Conservation (phyloP, 2,113 vertebrate species). For the Hymenochirus boettgeri region DNA sequence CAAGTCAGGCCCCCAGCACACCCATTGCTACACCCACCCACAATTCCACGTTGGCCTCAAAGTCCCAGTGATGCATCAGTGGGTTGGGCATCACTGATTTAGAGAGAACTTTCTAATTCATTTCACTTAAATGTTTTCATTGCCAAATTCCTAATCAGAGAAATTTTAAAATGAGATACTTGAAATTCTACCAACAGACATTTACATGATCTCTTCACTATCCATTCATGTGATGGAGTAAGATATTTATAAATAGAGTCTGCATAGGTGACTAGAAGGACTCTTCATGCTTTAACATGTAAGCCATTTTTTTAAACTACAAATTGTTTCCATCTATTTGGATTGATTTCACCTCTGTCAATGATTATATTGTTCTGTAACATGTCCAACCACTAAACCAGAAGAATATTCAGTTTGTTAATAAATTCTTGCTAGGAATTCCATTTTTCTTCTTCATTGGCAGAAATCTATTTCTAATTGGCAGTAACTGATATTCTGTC, state of each 20-base stretch:
- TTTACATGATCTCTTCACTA: constrained; percentile 10
- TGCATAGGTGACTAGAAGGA: neutral
- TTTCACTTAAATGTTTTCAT: neutral
- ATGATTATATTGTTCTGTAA: constrained; percentile 23
- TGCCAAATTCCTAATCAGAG: constrained; percentile 13
- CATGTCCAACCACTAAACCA: constrained; percentile 12
- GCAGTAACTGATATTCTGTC: neutral
- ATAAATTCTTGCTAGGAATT: constrained; percentile 11
- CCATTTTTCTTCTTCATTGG: neutral
- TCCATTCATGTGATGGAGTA: constrained; percentile 8
- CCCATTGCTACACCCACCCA: too few relatives aligned
- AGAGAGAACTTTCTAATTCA: too few relatives aligned
- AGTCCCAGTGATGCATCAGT: too few relatives aligned
- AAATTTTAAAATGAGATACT: constrained; percentile 21
- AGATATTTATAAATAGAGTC: neutral
- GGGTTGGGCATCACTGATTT: neutral
- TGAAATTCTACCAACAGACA: constrained; percentile 29
- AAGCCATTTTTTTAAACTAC: constrained; percentile 10
- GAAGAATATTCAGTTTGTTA: constrained; percentile 24
- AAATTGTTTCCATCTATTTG: constrained; percentile 22
- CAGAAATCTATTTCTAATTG: neutral
- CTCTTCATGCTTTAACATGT: neutral
- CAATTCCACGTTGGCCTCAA: too few relatives aligned
- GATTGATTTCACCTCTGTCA: constrained; percentile 34
- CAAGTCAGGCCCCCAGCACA: too few relatives aligned